Conservation (phyloP, 2,113 vertebrate genomes). For the Mesoclemmys tuberculata region DNA sequence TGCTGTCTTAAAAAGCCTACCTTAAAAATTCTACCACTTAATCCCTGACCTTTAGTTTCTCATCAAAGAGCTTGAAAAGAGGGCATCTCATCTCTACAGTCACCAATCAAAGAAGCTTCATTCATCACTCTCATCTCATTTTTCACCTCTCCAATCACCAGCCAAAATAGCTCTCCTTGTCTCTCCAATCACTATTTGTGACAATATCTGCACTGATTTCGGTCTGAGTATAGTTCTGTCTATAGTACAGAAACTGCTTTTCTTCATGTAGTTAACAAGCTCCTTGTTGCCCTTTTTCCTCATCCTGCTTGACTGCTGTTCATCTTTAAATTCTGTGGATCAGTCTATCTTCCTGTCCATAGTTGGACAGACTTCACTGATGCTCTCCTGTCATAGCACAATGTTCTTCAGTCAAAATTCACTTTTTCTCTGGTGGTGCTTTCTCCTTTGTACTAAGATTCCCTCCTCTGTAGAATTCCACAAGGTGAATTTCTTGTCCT, state of each 20-base stretch:
- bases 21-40: neutral
- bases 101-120: neutral
- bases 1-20: neutral
- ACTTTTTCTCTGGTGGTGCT: neutral
- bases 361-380: neutral
- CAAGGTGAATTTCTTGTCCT: neutral
- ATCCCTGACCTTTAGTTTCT: conserved; percentile 10
- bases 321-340: neutral
- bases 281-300: neutral
- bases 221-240: neutral
- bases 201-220: conserved; percentile 36
- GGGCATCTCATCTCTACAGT: neutral
- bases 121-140: neutral
- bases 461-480: neutral
- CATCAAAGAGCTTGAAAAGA: neutral
- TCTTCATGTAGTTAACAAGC: neutral
- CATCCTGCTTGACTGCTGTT: neutral
- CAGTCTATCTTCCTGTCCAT: neutral
- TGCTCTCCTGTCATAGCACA: neutral
- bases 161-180: neutral
- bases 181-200: conserved; percentile 10
- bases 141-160: conserved; percentile 16
- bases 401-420: neutral
- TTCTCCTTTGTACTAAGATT: fast-evolving
- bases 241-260: conserved; percentile 1